Base-by-base conservation (phyloP, 1,140 invertebrate species). In the Hylyphantes graminicola region DNA sequence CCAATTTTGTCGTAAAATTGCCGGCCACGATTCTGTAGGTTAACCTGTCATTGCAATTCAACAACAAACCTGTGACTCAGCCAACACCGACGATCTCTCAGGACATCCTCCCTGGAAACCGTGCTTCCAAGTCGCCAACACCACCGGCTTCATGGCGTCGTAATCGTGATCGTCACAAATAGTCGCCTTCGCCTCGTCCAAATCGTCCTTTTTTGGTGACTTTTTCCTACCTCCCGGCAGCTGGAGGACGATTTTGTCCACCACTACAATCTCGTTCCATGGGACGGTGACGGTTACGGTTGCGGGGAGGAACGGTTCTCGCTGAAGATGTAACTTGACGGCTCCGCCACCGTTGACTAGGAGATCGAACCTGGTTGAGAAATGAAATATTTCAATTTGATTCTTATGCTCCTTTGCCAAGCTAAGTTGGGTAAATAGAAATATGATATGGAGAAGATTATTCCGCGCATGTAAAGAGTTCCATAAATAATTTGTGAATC, bases 281-380 rank as follows among this genome's bases (percentile, higher is more conserved):
- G 96, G 96, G 76, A 96, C 96, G 89, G 96, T 96, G 65, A 97
- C 95, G 7, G 96, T 97, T 87, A 94, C 93, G 19, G 87, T 73
- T 17, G 86, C 70, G 6, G 86, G 94, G 87, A 93, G 93, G 91
- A 97, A 97, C 12, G 96, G 96, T 64, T 94, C 96, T 77, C 96
- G 91, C 89, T 96, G 96, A 91, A 99, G 98, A 90, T 98, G 96
- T 81, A 99, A 91, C 19, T 96, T 98, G n/a, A 99, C 96, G 8
- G 97, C 97, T 17, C 97, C 97, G 70, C 98, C 98, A n/a, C 98
- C 98, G 90, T 99, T 99, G 50, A 99, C 97, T 87, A 99, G 90
- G 61, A 99, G 94, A 91, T 99, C 98, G 92, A 99, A 99, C 94
- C 97, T 86, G 55, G 15, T 48, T 15, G 13, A 50, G 35, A 8